Base-by-base conservation (phyloP, 2,888 invertebrate genomes). In the Caenorhabditis macrosperma region DNA sequence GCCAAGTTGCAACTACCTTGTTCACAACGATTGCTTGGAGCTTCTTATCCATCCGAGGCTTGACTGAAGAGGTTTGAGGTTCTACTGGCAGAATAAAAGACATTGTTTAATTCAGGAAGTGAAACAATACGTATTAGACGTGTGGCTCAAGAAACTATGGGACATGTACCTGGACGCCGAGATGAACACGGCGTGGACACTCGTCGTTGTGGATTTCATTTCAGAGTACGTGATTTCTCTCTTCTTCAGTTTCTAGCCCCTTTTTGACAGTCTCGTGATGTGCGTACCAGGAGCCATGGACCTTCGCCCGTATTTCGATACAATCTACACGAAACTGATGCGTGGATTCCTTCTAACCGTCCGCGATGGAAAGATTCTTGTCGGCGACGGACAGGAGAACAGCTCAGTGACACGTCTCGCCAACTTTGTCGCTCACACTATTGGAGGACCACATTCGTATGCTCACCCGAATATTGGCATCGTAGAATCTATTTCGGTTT, bases 101-200 rank as follows among this genome's bases (percentile, higher is more conserved):
- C 26, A 4, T 28, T n/a, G 5, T 38, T 17, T 38, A n/a, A 28
- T 64, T 28, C 38, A 84, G 64, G 83, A 83, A 17, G 67, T 75
- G 7, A 54, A 50, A 6, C 35, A 81, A 35, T 77, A 68, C 46
- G 72, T 78, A 0, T 77, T 71, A 6, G 72, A 61, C 6, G 41
- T 74, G 15, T 85, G 82, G 78, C 71, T 83, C 63, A 68, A 79
- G 6, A 41, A 55, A 33, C 54, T 83, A 15, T 85, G 83, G 82
- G 55, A 74, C n/a, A 46, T 83, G 28, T 85, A 81, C 61, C 52
- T 69, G 48, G 50, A 52, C 20, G 78, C 72, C 22, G 83, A 85
- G 41, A 83, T 83, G 82, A 83, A 83, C 28, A 61, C 69, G 10
- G 46, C 52, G 33, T 85, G 84, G 83, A 77, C 79, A 10, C 67